Percentiles rank a stretch among this genome's conserved stretches.
These are phyloP conservation scores for Thaumetopoea pityocampa DNA, from an alignment of 1,140 invertebrate genomes.

Conservation along the genomic window DNA sequence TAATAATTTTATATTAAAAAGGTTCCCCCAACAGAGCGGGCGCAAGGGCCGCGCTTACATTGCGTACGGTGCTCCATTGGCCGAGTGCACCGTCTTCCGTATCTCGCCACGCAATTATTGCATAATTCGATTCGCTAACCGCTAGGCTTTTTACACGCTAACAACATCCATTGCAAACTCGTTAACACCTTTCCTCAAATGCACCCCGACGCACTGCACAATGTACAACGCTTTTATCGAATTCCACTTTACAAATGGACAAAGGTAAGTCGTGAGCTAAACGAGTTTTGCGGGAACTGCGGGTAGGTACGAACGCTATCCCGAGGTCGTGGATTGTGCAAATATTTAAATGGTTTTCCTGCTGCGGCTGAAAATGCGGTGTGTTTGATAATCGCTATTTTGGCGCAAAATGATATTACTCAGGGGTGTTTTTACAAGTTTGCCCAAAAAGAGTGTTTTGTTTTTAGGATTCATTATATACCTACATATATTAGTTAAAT, in stretches of 20 bases:
- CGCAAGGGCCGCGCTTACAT: conserved; percentile 38
- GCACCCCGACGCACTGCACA: neutral
- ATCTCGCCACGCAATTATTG: conserved; percentile 51
- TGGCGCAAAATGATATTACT: neutral
- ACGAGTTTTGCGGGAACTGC: conserved; percentile 53
- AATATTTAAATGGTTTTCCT: conserved; percentile 59
- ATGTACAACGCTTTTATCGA: conserved; percentile 13
- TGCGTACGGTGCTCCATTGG: conserved; percentile 57
- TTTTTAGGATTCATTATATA: too few relatives aligned
- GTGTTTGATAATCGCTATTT: conserved; percentile 29
- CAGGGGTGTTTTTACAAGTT: too few relatives aligned
- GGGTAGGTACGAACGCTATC: conserved; percentile 31
- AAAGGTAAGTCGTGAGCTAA: conserved; percentile 33
- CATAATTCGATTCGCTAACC: conserved; percentile 31
- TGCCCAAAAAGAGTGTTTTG: too few relatives aligned
- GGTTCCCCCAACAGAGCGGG: too few relatives aligned
- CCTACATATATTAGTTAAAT: too few relatives aligned
- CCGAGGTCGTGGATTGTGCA: conserved; percentile 53
- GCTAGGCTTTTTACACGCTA: conserved; percentile 5
- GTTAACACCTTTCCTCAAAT: neutral
- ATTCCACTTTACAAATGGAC: conserved; percentile 11
- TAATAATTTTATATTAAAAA: too few relatives aligned
- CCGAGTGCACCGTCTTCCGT: conserved; percentile 59
- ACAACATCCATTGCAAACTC: conserved; percentile 13
- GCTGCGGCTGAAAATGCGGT: conserved; percentile 23